phyloP scores from a whole-genome alignment of 2,113 vertebrate species.

The Petroica traversi region DNA sequence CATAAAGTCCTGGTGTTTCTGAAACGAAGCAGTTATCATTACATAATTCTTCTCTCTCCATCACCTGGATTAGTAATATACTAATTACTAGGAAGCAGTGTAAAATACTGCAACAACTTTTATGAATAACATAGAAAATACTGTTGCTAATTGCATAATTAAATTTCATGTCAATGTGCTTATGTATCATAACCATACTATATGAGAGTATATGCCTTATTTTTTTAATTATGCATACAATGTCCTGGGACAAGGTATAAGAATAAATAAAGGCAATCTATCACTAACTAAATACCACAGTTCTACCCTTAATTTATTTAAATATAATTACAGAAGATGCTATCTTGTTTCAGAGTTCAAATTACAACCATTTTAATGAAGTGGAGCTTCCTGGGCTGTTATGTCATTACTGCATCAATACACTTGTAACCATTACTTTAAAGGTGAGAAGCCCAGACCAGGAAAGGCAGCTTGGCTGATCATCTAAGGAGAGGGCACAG shows the following conservation, averaged over 20 bases:
- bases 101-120: conserved; percentile 15
- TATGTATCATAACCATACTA: neutral
- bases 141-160: conserved; percentile 45
- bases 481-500: neutral
- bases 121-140: conserved; percentile 15
- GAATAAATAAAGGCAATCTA: conserved; percentile 43
- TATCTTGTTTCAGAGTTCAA: conserved; percentile 35
- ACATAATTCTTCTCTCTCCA: neutral
- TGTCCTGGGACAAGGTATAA: neutral
- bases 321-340: conserved; percentile 47
- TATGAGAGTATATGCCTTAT: neutral
- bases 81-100: neutral
- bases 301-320: conserved; percentile 47
- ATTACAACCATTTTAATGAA: conserved; percentile 16
- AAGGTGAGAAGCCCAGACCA: neutral
- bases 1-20: neutral
- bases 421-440: conserved; percentile 10
- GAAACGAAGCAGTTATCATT: neutral
- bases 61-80: neutral
- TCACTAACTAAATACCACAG: conserved; percentile 9
- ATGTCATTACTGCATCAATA: conserved; percentile 39
- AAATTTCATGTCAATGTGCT: neutral
- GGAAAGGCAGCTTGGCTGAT: neutral
- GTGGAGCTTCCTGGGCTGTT: conserved; percentile 10
- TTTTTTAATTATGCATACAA: neutral